Conservation (phyloP, 2,888 invertebrate species). For the Andrena camellia region DNA sequence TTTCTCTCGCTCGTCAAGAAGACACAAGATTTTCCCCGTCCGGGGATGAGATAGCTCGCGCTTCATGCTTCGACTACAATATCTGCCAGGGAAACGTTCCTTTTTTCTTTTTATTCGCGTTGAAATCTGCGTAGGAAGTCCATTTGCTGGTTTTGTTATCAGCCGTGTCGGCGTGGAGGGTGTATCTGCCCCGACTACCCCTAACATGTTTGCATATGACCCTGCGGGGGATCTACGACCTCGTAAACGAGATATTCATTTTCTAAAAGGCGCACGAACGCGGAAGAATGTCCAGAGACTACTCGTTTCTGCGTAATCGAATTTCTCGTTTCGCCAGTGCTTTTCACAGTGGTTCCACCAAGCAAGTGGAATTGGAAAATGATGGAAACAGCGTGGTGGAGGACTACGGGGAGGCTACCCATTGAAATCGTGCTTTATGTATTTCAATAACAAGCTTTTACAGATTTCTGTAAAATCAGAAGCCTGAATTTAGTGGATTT, state of each 20-base stretch:
- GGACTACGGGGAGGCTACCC: no score
- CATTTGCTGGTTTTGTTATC: slow-evolving; percentile 32
- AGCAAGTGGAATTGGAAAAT: no score
- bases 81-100: not conserved
- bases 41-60: not conserved
- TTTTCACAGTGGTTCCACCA: no score
- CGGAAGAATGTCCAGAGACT: not conserved
- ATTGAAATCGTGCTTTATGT: no score
- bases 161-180: slow-evolving; percentile 7
- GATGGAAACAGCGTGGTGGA: no score
- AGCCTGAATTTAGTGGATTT: no score
- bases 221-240: slow-evolving; percentile 12
- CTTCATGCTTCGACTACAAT: not conserved
- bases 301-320: slow-evolving; percentile 1
- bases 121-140: slow-evolving; percentile 16
- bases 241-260: slow-evolving; percentile 17
- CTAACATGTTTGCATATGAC: slow-evolving; percentile 21
- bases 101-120: slow-evolving; percentile 9
- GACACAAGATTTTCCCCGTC: not conserved
- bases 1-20: not conserved
- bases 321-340: no score
- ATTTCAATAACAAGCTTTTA: no score
- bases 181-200: slow-evolving; percentile 15
- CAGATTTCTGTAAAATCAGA: no score
- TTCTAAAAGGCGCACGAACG: not conserved